phyloP scores from a whole-genome alignment of 30 jellyfish, hydroid and myxozoan species.

The Haliclystus octoradiatus region DNA sequence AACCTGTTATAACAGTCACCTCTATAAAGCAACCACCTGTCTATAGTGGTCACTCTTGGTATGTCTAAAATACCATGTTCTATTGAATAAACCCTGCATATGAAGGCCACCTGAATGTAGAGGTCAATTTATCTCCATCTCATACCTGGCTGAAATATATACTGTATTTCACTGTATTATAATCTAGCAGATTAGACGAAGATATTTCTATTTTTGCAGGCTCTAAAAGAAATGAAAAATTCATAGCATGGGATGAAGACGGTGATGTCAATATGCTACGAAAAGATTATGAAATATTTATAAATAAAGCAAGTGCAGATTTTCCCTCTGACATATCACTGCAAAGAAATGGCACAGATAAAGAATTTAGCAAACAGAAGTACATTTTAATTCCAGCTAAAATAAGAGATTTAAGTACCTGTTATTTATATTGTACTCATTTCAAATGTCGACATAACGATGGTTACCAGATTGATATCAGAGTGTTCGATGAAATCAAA shows the following conservation, averaged over 20 bases:
- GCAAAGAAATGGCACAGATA: constrained; percentile 53
- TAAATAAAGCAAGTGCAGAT: constrained; percentile 35
- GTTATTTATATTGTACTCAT: constrained; percentile 50
- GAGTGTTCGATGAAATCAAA: constrained; percentile 31
- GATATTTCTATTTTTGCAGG: too few relatives aligned
- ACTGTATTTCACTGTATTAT: too few relatives aligned
- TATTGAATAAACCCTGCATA: too few relatives aligned
- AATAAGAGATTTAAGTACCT: constrained; percentile 51
- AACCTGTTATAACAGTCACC: too few relatives aligned
- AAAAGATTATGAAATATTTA: constrained; percentile 47
- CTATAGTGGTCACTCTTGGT: too few relatives aligned
- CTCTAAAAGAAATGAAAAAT: constrained; percentile 38
- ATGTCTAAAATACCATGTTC: too few relatives aligned
- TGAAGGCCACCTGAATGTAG: too few relatives aligned
- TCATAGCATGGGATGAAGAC: constrained; percentile 88
- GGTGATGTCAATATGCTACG: constrained; percentile 58
- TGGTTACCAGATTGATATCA: constrained; percentile 73
- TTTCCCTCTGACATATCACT: constrained; percentile 65
- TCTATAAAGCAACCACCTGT: too few relatives aligned
- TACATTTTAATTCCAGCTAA: constrained; percentile 21
- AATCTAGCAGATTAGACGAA: too few relatives aligned
- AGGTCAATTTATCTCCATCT: too few relatives aligned
- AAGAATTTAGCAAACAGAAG: constrained; percentile 13
- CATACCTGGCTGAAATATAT: too few relatives aligned
- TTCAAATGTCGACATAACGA: constrained; percentile 62